Conservation (phyloP, 37 sponge, comb jelly and placozoan genomes). For the Ianthella basta region DNA sequence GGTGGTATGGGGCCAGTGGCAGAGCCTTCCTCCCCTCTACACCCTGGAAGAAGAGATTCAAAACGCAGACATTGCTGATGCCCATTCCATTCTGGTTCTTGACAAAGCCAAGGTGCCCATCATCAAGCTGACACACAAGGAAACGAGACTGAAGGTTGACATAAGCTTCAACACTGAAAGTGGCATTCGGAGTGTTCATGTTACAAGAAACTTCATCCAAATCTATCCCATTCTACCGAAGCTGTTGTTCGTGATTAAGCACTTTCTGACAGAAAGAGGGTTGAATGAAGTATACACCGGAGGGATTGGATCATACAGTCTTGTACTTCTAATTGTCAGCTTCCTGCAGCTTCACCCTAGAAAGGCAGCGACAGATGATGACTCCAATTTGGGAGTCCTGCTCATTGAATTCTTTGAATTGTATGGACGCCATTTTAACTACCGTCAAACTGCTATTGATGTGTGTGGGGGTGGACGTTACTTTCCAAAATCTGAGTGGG, state of each 20-base stretch:
- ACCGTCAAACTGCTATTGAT: conserved; percentile 79
- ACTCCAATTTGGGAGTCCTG: conserved; percentile 91
- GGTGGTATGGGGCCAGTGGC: conserved; percentile 87
- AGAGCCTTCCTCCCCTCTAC: conserved; percentile 53
- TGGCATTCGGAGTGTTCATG: conserved; percentile 63
- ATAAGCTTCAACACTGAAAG: conserved; percentile 88
- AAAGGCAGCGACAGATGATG: conserved; percentile 49
- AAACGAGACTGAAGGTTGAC: conserved; percentile 86
- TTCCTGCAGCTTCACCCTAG: conserved; percentile 92
- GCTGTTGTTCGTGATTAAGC: conserved; percentile 87
- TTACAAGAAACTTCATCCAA: conserved; percentile 68
- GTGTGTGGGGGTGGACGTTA: conserved; percentile 85
- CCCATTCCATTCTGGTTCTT: conserved; percentile 69
- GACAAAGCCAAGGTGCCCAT: conserved; percentile 95
- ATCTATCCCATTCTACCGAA: conserved; percentile 80
- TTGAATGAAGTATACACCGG: conserved; percentile 96
- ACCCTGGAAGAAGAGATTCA: conserved; percentile 71
- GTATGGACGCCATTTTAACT: conserved; percentile 92
- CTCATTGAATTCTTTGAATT: conserved; percentile 98
- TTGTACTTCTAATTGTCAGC: conserved; percentile 88
- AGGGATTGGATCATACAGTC: conserved; percentile 94
- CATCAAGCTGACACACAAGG: conserved; percentile 85
- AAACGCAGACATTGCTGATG: conserved; percentile 67
- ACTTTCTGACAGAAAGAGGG: conserved; percentile 89
- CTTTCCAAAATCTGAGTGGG: conserved; percentile 65